These are phyloP conservation scores for Pteria penguin DNA, from an alignment of 2,888 invertebrate species.

Conservation along the genomic window DNA sequence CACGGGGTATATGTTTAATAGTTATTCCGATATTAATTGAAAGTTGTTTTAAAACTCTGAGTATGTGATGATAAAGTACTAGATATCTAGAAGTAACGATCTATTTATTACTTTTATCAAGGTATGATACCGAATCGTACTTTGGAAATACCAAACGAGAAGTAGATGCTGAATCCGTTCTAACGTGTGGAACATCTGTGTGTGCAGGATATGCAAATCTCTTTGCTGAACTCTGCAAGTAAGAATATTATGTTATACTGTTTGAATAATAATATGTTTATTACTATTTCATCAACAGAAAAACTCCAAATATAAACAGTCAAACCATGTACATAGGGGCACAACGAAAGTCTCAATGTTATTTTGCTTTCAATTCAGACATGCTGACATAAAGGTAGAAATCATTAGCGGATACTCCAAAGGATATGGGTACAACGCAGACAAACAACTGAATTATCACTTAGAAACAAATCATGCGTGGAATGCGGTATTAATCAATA, in stretches of 20 bases:
- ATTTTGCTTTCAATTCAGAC: too few species aligned
- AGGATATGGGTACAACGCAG: slow-evolving; percentile 53
- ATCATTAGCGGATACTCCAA: slow-evolving; percentile 57
- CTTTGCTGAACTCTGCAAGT: slow-evolving; percentile 52
- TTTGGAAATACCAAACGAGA: neutral
- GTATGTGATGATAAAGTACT: too few species aligned
- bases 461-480: slow-evolving; percentile 56
- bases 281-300: too few species aligned
- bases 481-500: slow-evolving; percentile 54
- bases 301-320: too few species aligned
- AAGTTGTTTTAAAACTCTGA: too few species aligned
- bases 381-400: slow-evolving; percentile 45
- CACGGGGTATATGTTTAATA: too few species aligned
- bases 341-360: too few species aligned
- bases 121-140: neutral
- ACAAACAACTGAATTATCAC: slow-evolving; percentile 41
- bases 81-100: too few species aligned
- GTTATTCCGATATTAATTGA: too few species aligned
- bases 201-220: slow-evolving; percentile 55
- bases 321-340: too few species aligned
- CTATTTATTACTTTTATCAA: too few species aligned
- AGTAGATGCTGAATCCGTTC: slow-evolving; percentile 27
- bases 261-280: slow-evolving; percentile 3
- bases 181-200: slow-evolving; percentile 37
- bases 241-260: neutral